Evolutionary conservation across 1,140 invertebrate species (phyloP), one percentile per base, ranked within the genome.

Genomic region (Lordiphosa stackelbergi): DNA sequence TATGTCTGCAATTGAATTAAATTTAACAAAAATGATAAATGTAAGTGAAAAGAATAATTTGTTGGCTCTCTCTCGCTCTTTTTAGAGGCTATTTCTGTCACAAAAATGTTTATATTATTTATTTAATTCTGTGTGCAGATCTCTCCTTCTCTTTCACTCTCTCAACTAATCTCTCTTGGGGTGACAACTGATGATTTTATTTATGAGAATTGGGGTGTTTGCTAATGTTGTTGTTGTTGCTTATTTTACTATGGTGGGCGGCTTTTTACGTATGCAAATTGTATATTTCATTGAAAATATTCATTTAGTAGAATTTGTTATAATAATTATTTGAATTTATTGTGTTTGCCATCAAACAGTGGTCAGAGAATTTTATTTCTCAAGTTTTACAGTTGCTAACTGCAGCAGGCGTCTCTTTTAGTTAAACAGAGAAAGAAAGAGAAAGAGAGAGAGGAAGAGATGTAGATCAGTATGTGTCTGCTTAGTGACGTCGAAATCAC

Each of bases 1-100:
- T 77, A 52, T 64, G 64, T 78, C 56, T 63, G 75, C 75, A 81
- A 79, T 79, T 79, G 75, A 79, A 79, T 79, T 81, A 79, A 78
- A 78, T 77, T 78, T 51, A 56, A 64, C 52, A 48, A 65, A 58
- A 75, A 58, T 46, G 53, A 66, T 66, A 66, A 66, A 53, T 60
- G 65, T 49, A 66, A 66, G 61, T 60, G 47, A 53, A 59, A 60
- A 54, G 61, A 72, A 66, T 59, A 55, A 22, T 55, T 58, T 68
- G 40, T 59, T 57, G 46, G 37, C 37, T 52, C 36, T 56, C 36
- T 56, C 48, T 38, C 45, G 19, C 51, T 55, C 43, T 54, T 31
- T 31, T 31, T 31, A 31, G 28, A 31, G 61, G 68, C 62, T 79
- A 81, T 79, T 81, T 81, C 47, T 64, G 74, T 43, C 56, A 45